A percentile compares a stretch with the other conserved stretches of the same genome.
Conservation (phyloP, 2,113 vertebrate species). For the Plecotus auritus region DNA sequence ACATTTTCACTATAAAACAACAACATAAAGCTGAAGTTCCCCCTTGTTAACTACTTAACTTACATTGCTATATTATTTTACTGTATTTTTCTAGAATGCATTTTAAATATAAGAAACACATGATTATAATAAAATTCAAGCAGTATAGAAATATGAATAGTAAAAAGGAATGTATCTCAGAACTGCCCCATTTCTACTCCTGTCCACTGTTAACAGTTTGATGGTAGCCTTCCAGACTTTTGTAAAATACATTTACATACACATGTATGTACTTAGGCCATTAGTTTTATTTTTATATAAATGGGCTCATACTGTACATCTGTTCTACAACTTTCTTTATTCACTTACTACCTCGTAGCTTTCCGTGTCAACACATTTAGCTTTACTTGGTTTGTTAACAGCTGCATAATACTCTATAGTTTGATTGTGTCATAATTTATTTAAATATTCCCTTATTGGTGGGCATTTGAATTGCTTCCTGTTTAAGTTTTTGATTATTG, state of each 20-base stretch:
- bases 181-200: background rate
- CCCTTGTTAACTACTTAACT: constrained; percentile 25
- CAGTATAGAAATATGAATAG: background rate
- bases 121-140: constrained; percentile 15
- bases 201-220: background rate
- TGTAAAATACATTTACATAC: background rate
- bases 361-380: background rate
- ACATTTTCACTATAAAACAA: constrained; percentile 21
- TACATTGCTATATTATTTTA: background rate
- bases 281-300: constrained; percentile 30
- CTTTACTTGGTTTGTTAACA: constrained; percentile 14
- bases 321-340: constrained; percentile 13
- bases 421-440: background rate
- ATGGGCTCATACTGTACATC: background rate
- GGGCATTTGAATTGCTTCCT: background rate
- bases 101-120: background rate
- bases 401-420: background rate
- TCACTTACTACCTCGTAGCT: background rate
- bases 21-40: background rate
- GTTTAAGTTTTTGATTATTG: background rate
- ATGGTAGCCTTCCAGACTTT: background rate
- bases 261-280: background rate
- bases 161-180: background rate
- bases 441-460: background rate
- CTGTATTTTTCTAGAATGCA: constrained; percentile 28